Evolutionary conservation across 2,888 invertebrate species (phyloP).

Genomic region (Smittia aterrima): DNA sequence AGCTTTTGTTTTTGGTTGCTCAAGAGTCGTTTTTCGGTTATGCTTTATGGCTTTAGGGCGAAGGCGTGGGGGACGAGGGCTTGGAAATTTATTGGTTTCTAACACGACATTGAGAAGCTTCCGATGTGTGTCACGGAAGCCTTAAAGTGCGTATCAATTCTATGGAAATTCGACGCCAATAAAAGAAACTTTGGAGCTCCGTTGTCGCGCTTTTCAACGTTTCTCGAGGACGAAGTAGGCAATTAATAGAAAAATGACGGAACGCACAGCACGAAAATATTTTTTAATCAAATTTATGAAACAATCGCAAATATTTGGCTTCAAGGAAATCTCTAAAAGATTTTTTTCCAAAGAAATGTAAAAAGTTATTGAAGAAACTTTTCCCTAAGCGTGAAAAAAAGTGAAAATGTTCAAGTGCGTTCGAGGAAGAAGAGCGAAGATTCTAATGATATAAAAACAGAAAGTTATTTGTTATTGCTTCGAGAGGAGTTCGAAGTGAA

Average conservation of each 20-base stretch:
- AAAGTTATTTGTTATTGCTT: constrained; percentile 25
- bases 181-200: neutral
- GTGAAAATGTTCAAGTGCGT: constrained; percentile 3
- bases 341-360: neutral
- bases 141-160: constrained; percentile 24
- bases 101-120: neutral
- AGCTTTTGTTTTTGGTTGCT: neutral
- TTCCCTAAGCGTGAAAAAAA: neutral
- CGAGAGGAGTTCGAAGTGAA: neutral
- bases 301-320: neutral
- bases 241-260: neutral
- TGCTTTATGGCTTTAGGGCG: neutral
- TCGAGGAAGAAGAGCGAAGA: neutral
- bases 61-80: neutral
- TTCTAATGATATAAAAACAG: constrained; percentile 12
- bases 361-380: constrained; percentile 2
- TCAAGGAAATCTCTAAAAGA: neutral
- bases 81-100: constrained; percentile 17
- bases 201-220: neutral
- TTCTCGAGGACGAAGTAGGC: neutral
- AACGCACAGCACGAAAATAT: neutral
- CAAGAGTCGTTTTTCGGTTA: neutral
- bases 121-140: constrained; percentile 13
- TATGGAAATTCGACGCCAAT: constrained; percentile 8
- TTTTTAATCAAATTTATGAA: constrained; percentile 11